phyloP scores from a whole-genome alignment of 2,113 vertebrate genomes.

The Zosterops pallidus region DNA sequence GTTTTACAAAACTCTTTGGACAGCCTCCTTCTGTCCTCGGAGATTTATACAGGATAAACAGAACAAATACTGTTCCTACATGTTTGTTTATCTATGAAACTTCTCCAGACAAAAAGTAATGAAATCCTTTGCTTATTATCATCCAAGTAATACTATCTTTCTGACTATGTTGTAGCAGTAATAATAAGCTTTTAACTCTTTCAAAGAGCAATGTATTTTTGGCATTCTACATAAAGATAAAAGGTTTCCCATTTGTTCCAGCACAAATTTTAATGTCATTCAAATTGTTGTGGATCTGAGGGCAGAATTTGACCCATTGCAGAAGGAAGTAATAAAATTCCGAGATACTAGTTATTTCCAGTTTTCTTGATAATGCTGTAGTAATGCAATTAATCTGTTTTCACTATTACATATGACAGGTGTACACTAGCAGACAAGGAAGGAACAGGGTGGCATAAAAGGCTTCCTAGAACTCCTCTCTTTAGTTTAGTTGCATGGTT shows the following conservation, averaged over 20 bases:
- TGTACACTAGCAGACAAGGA: background rate
- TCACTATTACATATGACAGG: background rate
- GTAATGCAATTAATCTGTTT: slow-evolving; percentile 3
- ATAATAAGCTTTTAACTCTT: slow-evolving; percentile 73
- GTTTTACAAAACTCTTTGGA: background rate
- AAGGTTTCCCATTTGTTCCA: slow-evolving; percentile 2
- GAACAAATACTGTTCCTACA: slow-evolving; percentile 55
- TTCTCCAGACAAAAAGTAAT: slow-evolving; percentile 70
- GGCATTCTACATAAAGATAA: slow-evolving; percentile 61
- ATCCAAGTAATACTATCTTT: slow-evolving; percentile 70
- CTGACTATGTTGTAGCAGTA: slow-evolving; percentile 63
- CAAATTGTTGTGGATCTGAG: background rate
- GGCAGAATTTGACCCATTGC: background rate
- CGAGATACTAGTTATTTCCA: slow-evolving; percentile 14
- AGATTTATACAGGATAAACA: slow-evolving; percentile 43
- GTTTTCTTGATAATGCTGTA: background rate
- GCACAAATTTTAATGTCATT: background rate
- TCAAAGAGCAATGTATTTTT: slow-evolving; percentile 48
- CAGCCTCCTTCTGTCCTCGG: slow-evolving; percentile 29
- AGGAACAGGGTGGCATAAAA: background rate
- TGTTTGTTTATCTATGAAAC: slow-evolving; percentile 70
- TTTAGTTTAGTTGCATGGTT: background rate
- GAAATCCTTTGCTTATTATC: slow-evolving; percentile 74
- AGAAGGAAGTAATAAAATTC: slow-evolving; percentile 44
- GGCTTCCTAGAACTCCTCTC: background rate